Conservation (phyloP, 2,113 vertebrate species). For the Circaetus cinerascens region DNA sequence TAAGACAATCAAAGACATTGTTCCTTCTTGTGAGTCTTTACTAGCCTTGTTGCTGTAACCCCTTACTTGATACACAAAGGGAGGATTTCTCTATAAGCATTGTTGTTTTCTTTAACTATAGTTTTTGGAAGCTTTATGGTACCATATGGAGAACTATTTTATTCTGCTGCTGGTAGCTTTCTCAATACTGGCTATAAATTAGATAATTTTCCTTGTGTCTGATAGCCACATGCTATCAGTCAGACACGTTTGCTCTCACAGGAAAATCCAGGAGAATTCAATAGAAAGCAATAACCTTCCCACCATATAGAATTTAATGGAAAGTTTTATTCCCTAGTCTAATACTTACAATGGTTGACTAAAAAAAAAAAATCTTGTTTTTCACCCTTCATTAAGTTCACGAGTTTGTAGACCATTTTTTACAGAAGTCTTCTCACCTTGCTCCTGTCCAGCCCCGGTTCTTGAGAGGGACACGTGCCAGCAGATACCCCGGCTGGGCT, state of each 20-base stretch:
- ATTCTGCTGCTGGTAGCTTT: constrained; percentile 67
- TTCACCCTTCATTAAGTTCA: neutral
- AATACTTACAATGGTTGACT: neutral
- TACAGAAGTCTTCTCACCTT: neutral
- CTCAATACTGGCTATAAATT: constrained; percentile 70
- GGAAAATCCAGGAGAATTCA: neutral
- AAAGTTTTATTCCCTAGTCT: neutral
- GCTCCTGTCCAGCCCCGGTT: neutral
- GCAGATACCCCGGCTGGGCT: rapidly evolving
- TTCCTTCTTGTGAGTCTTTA: neutral
- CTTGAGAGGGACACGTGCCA: rapidly evolving
- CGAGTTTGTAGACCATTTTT: neutral
- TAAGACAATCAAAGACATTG: neutral
- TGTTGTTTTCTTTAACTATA: constrained; percentile 64
- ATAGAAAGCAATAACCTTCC: neutral
- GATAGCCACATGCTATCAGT: constrained; percentile 49
- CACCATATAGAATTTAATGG: neutral
- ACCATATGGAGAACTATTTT: constrained; percentile 79
- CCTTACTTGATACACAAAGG: neutral
- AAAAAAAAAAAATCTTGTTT: neutral
- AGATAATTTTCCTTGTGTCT: constrained; percentile 63
- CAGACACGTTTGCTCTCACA: neutral
- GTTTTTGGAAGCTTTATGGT: constrained; percentile 70
- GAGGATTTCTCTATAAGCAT: neutral
- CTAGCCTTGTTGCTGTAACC: neutral